A percentile compares a stretch with the other conserved stretches of the same genome.
phyloP scores from a whole-genome alignment of 2,797 vertebrate genomes.

The Sphenopsis melanotis region DNA sequence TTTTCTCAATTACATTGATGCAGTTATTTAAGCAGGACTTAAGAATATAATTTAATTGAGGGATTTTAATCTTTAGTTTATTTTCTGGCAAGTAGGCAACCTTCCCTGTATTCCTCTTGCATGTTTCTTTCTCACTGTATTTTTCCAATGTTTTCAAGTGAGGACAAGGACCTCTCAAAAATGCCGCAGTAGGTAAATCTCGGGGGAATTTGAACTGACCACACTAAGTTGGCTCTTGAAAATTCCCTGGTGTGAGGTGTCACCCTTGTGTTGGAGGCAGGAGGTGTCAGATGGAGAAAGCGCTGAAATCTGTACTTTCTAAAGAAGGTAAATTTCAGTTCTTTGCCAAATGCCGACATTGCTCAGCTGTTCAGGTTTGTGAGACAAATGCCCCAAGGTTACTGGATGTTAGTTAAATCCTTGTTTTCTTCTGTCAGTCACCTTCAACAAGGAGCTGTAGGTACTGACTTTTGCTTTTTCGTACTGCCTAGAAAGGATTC shows the following conservation, averaged over 20 bases:
- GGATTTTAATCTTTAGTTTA: background rate
- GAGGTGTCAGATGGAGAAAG: constrained; percentile 37
- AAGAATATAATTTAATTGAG: background rate
- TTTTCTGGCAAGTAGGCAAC: background rate
- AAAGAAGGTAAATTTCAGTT: constrained; percentile 17
- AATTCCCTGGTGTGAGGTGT: constrained; percentile 42
- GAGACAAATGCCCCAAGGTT: constrained; percentile 47
- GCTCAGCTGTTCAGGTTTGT: constrained; percentile 21
- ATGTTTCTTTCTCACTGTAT: background rate
- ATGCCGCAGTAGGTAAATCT: background rate
- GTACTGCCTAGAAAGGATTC: background rate
- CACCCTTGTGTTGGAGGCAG: background rate
- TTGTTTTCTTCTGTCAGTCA: constrained; percentile 32
- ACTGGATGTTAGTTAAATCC: background rate
- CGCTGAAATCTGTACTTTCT: constrained; percentile 43
- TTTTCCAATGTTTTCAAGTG: background rate
- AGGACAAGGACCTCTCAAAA: background rate
- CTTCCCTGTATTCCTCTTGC: background rate
- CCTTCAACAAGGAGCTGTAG: constrained; percentile 31
- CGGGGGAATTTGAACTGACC: background rate
- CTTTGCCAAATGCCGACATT: constrained; percentile 44
- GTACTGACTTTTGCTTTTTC: background rate
- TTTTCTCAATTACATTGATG: background rate
- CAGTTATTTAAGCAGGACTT: background rate
- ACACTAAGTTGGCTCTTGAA: background rate